Evolutionary conservation across 2,113 vertebrate species (phyloP).

Genomic region (Megaleporinus macrocephalus): DNA sequence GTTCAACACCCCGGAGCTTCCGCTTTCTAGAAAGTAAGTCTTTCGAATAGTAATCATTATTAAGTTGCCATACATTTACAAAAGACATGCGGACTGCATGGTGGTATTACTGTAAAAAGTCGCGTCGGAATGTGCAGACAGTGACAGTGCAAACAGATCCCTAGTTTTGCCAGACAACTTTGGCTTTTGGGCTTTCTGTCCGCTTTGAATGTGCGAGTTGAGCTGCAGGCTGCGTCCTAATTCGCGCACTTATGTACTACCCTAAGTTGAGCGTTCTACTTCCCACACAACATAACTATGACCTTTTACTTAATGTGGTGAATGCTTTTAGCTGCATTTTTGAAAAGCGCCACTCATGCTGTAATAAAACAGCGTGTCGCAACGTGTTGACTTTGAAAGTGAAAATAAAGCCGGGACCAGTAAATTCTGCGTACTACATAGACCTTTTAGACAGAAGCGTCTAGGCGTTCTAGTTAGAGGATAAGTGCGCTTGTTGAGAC

Average conservation of each 20-base stretch:
- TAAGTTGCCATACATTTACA: not conserved
- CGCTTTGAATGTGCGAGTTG: not conserved
- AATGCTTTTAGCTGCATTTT: not conserved
- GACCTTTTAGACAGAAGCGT: not conserved
- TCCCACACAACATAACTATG: not conserved
- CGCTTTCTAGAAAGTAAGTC: conserved; percentile 13
- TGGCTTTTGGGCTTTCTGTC: not conserved
- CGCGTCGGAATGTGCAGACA: not conserved
- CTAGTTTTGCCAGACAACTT: not conserved
- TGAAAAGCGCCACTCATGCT: not conserved
- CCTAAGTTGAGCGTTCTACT: not conserved
- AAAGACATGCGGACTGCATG: not conserved
- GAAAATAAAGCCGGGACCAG: no score
- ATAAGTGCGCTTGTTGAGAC: not conserved
- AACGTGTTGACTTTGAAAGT: no score
- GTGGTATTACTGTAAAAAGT: not conserved
- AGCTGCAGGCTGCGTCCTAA: not conserved
- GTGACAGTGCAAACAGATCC: not conserved
- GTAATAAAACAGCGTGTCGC: no score
- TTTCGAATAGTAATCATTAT: not conserved
- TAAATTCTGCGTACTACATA: not conserved
- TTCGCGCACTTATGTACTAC: not conserved
- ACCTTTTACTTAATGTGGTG: not conserved
- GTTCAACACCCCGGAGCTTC: conserved; percentile 12
- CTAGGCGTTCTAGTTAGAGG: not conserved